Evolutionary conservation across 2,888 invertebrate genomes (phyloP).

Genomic region (Mesorhabditis belari): DNA sequence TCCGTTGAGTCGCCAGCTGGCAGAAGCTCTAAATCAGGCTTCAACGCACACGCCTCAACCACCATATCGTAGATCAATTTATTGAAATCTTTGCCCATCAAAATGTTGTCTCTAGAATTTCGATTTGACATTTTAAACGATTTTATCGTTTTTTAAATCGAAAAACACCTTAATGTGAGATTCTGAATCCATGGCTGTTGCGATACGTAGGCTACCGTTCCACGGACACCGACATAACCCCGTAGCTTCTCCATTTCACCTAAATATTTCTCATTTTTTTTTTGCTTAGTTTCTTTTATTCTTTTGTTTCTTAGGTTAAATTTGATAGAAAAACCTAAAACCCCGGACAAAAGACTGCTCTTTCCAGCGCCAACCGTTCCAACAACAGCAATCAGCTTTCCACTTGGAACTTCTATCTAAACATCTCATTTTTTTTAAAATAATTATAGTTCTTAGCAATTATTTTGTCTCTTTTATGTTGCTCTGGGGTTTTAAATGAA

Average conservation of each 20-base stretch:
- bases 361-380: conserved; percentile 33
- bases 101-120: conserved; percentile 12
- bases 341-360: conserved; percentile 23
- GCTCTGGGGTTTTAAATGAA: no score
- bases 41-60: conserved; percentile 37
- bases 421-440: background rate
- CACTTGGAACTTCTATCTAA: background rate
- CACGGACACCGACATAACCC: conserved; percentile 52
- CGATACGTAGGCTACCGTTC: conserved; percentile 74
- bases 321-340: conserved; percentile 12
- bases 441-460: no score
- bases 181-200: conserved; percentile 99
- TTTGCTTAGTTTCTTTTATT: background rate
- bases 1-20: conserved; percentile 46
- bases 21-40: conserved; percentile 37
- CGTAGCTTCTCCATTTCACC: conserved; percentile 62
- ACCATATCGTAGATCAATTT: conserved; percentile 6
- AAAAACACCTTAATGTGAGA: conserved; percentile 72
- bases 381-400: conserved; percentile 22
- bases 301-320: background rate
- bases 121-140: background rate
- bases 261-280: conserved; percentile 1
- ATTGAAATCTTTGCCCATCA: conserved; percentile 13
- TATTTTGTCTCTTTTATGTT: no score
- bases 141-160: no score